phyloP scores from a whole-genome alignment of 2,888 invertebrate species.

The Ligdia adustata region DNA sequence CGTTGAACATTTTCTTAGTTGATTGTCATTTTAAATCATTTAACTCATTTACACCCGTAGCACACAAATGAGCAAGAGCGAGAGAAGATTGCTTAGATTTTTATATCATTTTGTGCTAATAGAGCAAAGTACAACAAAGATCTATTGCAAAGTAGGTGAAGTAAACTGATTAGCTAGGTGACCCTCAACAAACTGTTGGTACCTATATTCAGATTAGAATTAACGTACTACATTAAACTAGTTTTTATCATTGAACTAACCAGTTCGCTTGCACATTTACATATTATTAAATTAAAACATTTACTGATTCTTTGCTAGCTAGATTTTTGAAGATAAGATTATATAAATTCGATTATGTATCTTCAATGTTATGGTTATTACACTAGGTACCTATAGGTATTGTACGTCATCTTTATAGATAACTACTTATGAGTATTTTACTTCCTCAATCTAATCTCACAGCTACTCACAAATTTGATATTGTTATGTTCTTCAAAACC shows the following conservation, averaged over 20 bases:
- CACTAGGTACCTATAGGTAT: too few relatives aligned
- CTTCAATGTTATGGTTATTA: too few relatives aligned
- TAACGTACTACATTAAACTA: background rate
- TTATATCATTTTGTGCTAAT: background rate
- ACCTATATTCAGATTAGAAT: background rate
- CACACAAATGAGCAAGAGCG: background rate
- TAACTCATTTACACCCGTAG: background rate
- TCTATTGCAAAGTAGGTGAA: background rate
- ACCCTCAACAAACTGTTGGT: conserved; percentile 8
- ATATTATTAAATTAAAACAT: conserved; percentile 5
- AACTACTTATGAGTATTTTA: too few relatives aligned
- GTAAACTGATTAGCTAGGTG: conserved; percentile 5
- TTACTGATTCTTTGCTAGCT: too few relatives aligned
- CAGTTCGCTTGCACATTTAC: conserved; percentile 7
- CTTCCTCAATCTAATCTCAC: too few relatives aligned
- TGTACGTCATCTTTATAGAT: too few relatives aligned
- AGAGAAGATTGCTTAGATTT: background rate
- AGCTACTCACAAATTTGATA: too few relatives aligned
- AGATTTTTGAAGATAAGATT: background rate
- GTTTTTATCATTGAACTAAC: conserved; percentile 12
- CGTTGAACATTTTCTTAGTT: background rate
- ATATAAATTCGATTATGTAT: too few relatives aligned
- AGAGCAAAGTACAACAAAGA: too few relatives aligned
- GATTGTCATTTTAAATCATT: conserved; percentile 1
- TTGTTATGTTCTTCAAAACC: too few relatives aligned